Evolutionary conservation across 2,888 invertebrate species (phyloP).

Genomic region (Siphlonurus alternatus): DNA sequence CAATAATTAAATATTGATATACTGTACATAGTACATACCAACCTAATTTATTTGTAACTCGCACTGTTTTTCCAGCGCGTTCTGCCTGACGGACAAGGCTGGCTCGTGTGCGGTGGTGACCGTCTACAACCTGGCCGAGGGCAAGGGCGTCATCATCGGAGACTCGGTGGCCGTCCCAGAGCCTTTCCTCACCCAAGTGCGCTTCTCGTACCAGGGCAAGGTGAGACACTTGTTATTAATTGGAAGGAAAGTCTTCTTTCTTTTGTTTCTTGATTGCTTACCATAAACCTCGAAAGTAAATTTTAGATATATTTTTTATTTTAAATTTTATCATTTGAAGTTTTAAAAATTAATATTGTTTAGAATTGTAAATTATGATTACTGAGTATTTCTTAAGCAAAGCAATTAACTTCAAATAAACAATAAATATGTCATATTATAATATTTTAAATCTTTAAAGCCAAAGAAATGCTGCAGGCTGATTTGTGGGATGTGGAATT

Average conservation of each 20-base stretch:
- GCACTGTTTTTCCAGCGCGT: constrained; percentile 59
- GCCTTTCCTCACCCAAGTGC: constrained; percentile 43
- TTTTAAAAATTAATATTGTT: too few species aligned
- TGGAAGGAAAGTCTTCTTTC: constrained; percentile 20
- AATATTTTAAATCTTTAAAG: too few species aligned
- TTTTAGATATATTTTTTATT: neutral
- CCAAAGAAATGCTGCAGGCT: too few species aligned
- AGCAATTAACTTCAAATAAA: too few species aligned
- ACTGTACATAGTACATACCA: too few species aligned
- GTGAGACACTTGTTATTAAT: constrained; percentile 24
- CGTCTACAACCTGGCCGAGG: constrained; percentile 69
- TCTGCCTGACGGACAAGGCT: constrained; percentile 59
- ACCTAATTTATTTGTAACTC: too few species aligned
- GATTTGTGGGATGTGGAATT: too few species aligned
- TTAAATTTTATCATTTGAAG: too few species aligned
- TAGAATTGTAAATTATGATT: too few species aligned
- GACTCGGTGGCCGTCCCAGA: constrained; percentile 70
- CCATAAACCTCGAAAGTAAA: neutral
- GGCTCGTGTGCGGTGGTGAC: constrained; percentile 56
- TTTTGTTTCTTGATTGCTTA: constrained; percentile 1
- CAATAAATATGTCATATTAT: too few species aligned
- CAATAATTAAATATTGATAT: too few species aligned
- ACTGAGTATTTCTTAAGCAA: too few species aligned
- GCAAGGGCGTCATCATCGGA: constrained; percentile 67
- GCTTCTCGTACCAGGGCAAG: constrained; percentile 35